Percentiles rank a stretch among this genome's conserved stretches.
Conservation (phyloP, 2,888 invertebrate species). For the Acanthopleura granulata region DNA sequence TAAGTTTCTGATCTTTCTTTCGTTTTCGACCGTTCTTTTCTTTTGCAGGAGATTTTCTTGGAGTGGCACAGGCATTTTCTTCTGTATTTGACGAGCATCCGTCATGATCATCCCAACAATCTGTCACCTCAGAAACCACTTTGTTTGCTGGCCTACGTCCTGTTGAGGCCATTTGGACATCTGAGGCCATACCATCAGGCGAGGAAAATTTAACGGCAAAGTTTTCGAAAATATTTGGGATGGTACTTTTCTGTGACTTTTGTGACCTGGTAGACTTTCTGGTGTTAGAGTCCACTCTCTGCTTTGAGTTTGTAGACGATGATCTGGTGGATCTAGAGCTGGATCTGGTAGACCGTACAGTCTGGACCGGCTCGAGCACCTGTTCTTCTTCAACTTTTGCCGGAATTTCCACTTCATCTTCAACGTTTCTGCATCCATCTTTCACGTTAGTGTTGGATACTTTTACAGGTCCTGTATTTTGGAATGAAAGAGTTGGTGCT, state of each 20-base stretch:
- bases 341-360: conserved; percentile 18
- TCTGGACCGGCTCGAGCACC: background rate
- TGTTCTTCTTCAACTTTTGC: conserved; percentile 26
- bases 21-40: background rate
- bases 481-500: background rate
- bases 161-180: background rate
- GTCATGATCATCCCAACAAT: conserved; percentile 51
- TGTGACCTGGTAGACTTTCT: conserved; percentile 30
- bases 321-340: conserved; percentile 23
- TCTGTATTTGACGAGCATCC: conserved; percentile 22
- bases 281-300: conserved; percentile 20
- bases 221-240: background rate
- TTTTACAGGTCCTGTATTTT: background rate
- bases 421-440: background rate
- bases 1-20: background rate
- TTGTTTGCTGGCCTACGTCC: background rate
- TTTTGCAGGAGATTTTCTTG: background rate
- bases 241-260: conserved; percentile 23
- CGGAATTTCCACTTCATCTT: background rate
- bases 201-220: background rate
- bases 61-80: background rate
- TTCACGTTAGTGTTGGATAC: background rate
- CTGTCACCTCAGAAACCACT: conserved; percentile 38
- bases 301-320: background rate
- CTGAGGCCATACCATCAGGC: background rate